phyloP scores from a whole-genome alignment of 2,888 invertebrate genomes.

The Clistopyga incitator region DNA sequence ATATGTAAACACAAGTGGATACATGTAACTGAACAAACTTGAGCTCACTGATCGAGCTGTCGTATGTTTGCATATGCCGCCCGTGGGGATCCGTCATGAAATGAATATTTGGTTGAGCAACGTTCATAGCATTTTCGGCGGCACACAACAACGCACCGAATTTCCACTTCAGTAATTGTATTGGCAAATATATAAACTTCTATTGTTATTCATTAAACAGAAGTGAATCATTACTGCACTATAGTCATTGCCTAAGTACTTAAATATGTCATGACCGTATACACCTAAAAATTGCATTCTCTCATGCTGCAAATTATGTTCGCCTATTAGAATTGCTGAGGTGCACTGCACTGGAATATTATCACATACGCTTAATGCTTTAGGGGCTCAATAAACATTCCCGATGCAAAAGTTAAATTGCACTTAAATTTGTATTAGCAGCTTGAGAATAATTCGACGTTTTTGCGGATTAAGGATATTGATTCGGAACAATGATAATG shows the following conservation, averaged over 20 bases:
- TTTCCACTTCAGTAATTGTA: not conserved
- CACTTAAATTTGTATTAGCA: too few species aligned
- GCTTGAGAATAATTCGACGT: too few species aligned
- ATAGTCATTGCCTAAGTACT: conserved; percentile 24
- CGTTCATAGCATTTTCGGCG: not conserved
- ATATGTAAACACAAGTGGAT: conserved; percentile 3
- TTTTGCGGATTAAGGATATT: too few species aligned
- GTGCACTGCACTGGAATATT: conserved; percentile 15
- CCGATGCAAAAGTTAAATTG: too few species aligned
- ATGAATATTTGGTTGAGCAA: conserved; percentile 1
- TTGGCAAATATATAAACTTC: not conserved
- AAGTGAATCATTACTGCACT: conserved; percentile 21
- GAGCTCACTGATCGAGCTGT: not conserved
- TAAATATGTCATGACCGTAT: conserved; percentile 27
- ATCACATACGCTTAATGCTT: not conserved
- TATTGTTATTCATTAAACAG: conserved; percentile 38
- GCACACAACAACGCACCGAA: not conserved
- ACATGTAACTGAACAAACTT: conserved; percentile 7
- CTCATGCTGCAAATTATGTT: conserved; percentile 52
- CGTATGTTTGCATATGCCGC: not conserved
- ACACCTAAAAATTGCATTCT: conserved; percentile 46
- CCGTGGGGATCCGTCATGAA: not conserved
- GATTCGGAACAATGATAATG: too few species aligned
- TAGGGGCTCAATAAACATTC: not conserved
- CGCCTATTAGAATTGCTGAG: conserved; percentile 42